Base-by-base conservation (phyloP, 2,888 invertebrate genomes). In the Hyposoter dolosus region DNA sequence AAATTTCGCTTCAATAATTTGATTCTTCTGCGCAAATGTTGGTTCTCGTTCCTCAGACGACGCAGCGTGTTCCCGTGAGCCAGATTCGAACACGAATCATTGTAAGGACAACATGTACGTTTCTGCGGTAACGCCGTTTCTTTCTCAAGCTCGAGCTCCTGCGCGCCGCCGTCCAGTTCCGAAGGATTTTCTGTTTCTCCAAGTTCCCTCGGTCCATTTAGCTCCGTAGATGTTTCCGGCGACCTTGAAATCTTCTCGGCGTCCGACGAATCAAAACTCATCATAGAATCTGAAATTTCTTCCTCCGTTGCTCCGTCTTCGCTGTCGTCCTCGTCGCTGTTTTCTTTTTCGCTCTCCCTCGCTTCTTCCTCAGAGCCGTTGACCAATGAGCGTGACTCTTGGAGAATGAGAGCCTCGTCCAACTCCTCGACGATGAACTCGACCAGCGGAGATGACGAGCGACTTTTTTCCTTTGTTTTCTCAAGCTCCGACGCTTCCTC, bases 391-490 rank as follows among this genome's bases (percentile, higher is more conserved):
- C 28, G 35, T 23, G 75, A 53, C 12, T 19, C 23, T n/a, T 68
- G 68, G 19, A 23, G 35, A 23, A 86, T 28, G n/a, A 83, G 68
- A 80, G n/a, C 83, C 50, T 86, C 86, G 69, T 86, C 86, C 5
- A 86, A 81, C 56, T 86, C 86, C 56, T 86, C 86, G 53, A 86
- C 86, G 50, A 86, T 86, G 5, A 74, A 86, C 56, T 86, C 86
- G 5, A 86, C 83, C 10, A 83, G 19, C 1, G 83, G 86, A 60
- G 86, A 86, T 4, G 86, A 50, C 5, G 86, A 69, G 35, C 81
- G 66, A n/a, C 23, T 35, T 40, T 15, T 68, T 12, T 10, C 3
- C n/a, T 23, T 9, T 1, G 50, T 68, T 43, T 23, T 32, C 1
- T 50, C 53, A 35, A 10, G 12, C 47, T 65, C 66, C 1, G 28